A percentile compares a stretch with the other conserved stretches of the same genome.
phyloP scores from a whole-genome alignment of 2,888 invertebrate species.

The Psylliodes chrysocephalus region DNA sequence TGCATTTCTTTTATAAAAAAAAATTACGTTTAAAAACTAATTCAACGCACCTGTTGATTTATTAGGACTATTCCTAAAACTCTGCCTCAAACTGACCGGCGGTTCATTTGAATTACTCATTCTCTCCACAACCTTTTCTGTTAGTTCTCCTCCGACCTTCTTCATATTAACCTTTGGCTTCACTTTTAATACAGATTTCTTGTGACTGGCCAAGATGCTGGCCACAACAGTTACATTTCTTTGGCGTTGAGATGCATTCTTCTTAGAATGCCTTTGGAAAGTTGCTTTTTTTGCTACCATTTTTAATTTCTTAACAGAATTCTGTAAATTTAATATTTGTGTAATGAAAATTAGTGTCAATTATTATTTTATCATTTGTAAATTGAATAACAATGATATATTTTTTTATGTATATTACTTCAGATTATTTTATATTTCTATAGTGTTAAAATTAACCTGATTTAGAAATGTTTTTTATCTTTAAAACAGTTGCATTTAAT shows the following conservation, averaged over 20 bases:
- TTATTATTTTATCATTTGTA: too few species aligned
- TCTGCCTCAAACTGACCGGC: background rate
- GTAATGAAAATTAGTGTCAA: background rate
- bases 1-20: too few species aligned
- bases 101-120: slow-evolving; percentile 8
- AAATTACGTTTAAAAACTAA: too few species aligned
- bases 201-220: background rate
- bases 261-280: slow-evolving; percentile 42
- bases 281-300: slow-evolving; percentile 34
- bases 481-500: too few species aligned
- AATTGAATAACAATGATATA: too few species aligned
- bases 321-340: background rate
- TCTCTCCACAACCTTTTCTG: slow-evolving; percentile 4
- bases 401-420: too few species aligned
- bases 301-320: slow-evolving; percentile 26
- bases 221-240: slow-evolving; percentile 27
- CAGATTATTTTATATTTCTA: too few species aligned
- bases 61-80: slow-evolving; percentile 16
- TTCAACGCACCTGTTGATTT: background rate
- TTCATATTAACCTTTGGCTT: slow-evolving; percentile 23
- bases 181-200: background rate
- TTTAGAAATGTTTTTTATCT: too few species aligned
- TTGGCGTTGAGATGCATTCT: slow-evolving; percentile 38
- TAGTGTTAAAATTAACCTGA: too few species aligned
- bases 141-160: background rate